Evolutionary conservation across 2,888 invertebrate species (phyloP).

Genomic region (Elegia similella): DNA sequence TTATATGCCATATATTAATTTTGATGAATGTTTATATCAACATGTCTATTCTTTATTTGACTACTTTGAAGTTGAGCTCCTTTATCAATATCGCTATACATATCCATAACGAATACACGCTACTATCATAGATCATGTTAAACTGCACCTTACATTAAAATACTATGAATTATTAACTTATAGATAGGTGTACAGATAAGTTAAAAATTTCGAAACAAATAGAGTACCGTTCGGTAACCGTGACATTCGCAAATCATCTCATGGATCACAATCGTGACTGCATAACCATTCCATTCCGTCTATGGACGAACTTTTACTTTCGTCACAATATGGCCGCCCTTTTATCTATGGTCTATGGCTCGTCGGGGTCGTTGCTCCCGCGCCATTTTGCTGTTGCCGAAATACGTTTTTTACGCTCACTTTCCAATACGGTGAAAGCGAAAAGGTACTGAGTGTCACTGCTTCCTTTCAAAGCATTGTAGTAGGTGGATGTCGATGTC

Average conservation of each 20-base stretch:
- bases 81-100: too few relatives aligned
- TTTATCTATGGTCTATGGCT: constrained; percentile 54
- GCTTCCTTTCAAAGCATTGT: constrained; percentile 76
- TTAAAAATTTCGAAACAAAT: constrained; percentile 53
- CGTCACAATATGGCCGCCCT: constrained; percentile 66
- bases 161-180: constrained; percentile 6
- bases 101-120: too few relatives aligned
- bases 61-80: too few relatives aligned
- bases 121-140: too few relatives aligned
- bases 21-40: too few relatives aligned
- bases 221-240: constrained; percentile 53
- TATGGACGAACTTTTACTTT: constrained; percentile 65
- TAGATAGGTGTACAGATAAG: constrained; percentile 39
- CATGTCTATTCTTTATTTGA: too few relatives aligned
- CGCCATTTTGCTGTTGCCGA: constrained; percentile 75
- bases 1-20: too few relatives aligned
- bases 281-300: constrained; percentile 34
- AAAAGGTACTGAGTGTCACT: constrained; percentile 78
- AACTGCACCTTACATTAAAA: too few relatives aligned
- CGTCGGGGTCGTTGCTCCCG: constrained; percentile 65
- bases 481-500: constrained; percentile 66
- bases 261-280: constrained; percentile 67
- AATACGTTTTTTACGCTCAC: constrained; percentile 80
- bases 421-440: constrained; percentile 81
- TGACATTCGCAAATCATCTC: constrained; percentile 79